A percentile compares a stretch with the other conserved stretches of the same genome.
phyloP scores from a whole-genome alignment of 2,113 vertebrate species.

The Centropus bengalensis region DNA sequence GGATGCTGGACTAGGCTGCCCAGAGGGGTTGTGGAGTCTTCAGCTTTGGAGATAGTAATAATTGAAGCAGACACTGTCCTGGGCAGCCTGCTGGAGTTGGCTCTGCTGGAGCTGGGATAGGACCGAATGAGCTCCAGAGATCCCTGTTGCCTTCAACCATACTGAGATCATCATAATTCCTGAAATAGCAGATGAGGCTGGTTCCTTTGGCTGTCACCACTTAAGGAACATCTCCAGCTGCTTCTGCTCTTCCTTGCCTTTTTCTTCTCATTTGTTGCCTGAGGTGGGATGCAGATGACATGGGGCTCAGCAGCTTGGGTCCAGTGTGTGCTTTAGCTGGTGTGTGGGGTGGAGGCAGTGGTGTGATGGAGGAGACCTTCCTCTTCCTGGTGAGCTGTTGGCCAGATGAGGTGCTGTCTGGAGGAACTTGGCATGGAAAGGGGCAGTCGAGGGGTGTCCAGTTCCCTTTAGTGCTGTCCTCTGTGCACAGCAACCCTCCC shows the following conservation, averaged over 20 bases:
- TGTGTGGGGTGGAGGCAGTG: background rate
- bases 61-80: background rate
- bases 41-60: background rate
- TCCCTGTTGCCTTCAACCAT: background rate
- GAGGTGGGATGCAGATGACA: background rate
- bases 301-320: background rate
- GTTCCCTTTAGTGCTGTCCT: background rate
- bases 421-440: background rate
- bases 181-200: too few species aligned
- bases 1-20: background rate
- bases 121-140: background rate
- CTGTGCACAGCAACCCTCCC: background rate
- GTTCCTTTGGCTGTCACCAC: too few species aligned
- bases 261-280: too few species aligned
- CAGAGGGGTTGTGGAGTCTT: background rate
- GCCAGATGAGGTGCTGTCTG: background rate
- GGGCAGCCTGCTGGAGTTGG: background rate
- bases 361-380: background rate
- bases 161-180: too few species aligned
- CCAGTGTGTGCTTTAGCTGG: fast-evolving
- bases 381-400: background rate
- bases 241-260: too few species aligned
- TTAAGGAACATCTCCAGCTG: too few species aligned
- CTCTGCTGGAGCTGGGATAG: background rate
- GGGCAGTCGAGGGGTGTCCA: background rate